phyloP scores from a whole-genome alignment of 2,888 invertebrate species.

The Bimastos eiseni region DNA sequence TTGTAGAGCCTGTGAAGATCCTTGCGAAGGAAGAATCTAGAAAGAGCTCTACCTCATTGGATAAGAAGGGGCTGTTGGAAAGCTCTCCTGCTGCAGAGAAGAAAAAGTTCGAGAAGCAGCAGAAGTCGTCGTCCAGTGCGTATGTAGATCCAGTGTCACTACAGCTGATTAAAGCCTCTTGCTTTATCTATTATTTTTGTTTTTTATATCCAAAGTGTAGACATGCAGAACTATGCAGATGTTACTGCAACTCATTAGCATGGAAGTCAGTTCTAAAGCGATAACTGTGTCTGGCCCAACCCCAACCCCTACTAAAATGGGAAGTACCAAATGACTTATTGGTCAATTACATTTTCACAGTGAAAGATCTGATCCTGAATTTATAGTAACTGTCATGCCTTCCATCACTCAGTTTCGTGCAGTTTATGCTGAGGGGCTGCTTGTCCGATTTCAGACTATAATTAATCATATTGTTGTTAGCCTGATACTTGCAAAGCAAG shows the following conservation, averaged over 20 bases:
- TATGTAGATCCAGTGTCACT: slow-evolving; percentile 1
- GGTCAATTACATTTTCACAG: not conserved
- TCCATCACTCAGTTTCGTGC: too few species aligned
- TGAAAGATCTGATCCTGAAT: not conserved
- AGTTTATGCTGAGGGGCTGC: too few species aligned
- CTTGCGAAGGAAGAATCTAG: not conserved
- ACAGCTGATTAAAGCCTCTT: not conserved
- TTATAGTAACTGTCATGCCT: too few species aligned
- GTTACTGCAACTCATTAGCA: not conserved
- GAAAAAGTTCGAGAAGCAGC: not conserved
- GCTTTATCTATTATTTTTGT: not conserved
- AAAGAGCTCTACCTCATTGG: not conserved
- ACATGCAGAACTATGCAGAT: not conserved
- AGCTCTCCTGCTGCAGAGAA: not conserved
- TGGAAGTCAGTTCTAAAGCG: not conserved
- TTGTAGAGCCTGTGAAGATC: not conserved
- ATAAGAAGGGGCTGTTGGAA: not conserved
- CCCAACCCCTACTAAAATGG: not conserved
- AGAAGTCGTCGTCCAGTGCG: not conserved
- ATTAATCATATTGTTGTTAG: too few species aligned
- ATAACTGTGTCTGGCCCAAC: not conserved
- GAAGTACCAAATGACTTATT: not conserved
- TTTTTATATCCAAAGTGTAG: not conserved
- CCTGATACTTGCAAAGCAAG: too few species aligned
- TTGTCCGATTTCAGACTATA: too few species aligned